Conservation (phyloP, 2,797 vertebrate genomes). For the Acanthurus lineatus region DNA sequence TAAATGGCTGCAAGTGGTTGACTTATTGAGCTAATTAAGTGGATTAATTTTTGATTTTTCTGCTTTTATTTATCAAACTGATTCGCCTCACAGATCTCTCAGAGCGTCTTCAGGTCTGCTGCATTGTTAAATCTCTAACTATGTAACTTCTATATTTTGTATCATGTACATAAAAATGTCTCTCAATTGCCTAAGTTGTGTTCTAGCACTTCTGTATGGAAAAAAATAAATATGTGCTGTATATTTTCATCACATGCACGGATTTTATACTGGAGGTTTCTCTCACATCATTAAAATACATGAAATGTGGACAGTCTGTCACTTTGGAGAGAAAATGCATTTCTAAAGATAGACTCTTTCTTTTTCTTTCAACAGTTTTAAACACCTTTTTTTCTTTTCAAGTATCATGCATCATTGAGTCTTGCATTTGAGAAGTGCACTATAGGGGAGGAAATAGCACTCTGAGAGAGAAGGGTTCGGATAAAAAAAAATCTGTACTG, state of each 20-base stretch:
- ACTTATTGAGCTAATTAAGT: neutral
- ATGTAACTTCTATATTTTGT: neutral
- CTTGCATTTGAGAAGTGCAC: neutral
- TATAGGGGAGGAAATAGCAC: too few species aligned
- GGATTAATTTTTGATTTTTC: neutral
- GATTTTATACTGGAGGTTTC: neutral
- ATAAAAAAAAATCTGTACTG: neutral
- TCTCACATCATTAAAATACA: neutral
- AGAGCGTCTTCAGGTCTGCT: neutral
- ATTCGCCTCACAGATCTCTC: neutral
- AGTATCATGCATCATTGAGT: neutral
- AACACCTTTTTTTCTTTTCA: neutral
- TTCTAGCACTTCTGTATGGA: too few species aligned
- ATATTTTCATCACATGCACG: conserved; percentile 10
- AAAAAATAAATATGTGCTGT: neutral
- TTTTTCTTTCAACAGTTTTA: neutral
- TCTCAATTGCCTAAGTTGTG: neutral
- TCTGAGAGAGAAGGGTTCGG: neutral
- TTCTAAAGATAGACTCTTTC: neutral
- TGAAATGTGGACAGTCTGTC: neutral
- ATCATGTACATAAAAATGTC: neutral
- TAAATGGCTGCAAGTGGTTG: neutral
- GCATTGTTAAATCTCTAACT: neutral
- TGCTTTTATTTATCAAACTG: neutral
- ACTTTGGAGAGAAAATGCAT: neutral